Conservation (phyloP, 2,797 vertebrate species). For the Spinus olivaceus region DNA sequence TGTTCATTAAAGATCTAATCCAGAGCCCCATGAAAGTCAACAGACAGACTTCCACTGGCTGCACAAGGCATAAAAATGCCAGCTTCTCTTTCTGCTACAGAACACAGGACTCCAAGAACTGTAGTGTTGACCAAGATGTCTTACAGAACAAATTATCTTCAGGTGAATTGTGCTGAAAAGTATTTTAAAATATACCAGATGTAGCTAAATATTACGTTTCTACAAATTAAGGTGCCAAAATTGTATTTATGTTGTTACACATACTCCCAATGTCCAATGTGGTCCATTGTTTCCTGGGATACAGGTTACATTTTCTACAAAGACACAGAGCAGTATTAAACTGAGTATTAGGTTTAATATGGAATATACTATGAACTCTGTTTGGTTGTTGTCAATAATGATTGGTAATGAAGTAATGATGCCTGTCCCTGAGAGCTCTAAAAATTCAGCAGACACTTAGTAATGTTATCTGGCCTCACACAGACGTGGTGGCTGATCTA, state of each 20-base stretch:
- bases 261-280: background rate
- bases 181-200: background rate
- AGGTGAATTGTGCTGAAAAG: background rate
- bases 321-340: background rate
- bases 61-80: background rate
- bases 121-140: background rate
- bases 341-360: background rate
- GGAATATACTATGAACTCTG: background rate
- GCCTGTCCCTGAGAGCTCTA: background rate
- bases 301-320: background rate
- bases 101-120: background rate
- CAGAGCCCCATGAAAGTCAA: conserved; percentile 39
- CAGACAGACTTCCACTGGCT: background rate
- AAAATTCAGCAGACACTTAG: background rate
- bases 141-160: background rate
- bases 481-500: background rate
- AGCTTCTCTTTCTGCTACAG: background rate
- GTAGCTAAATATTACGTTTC: background rate
- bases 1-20: conserved; percentile 66
- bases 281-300: background rate
- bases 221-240: background rate
- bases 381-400: background rate
- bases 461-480: background rate
- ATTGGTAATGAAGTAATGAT: background rate
- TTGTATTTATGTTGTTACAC: background rate